phyloP scores from a whole-genome alignment of 2,888 invertebrate species.

The Protula sp. region DNA sequence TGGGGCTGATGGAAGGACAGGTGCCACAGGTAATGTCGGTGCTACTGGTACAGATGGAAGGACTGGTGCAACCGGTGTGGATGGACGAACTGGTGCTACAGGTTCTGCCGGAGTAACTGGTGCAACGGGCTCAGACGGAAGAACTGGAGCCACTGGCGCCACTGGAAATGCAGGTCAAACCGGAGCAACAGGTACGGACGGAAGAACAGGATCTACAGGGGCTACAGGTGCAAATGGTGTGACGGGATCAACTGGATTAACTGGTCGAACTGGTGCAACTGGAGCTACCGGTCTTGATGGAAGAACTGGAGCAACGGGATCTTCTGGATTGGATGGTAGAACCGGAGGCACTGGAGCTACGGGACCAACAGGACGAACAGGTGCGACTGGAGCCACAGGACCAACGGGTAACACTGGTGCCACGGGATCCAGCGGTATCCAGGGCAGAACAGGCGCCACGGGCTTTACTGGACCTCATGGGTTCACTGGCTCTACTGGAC shows the following conservation, averaged over 20 bases:
- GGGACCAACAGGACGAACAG: neutral
- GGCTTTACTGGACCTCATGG: neutral
- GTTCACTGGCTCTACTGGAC: neutral
- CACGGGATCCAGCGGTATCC: neutral
- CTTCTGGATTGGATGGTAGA: neutral
- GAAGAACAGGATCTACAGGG: neutral
- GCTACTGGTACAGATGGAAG: conserved; percentile 3
- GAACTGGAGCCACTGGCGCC: neutral
- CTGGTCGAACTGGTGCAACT: neutral
- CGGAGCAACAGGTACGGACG: neutral
- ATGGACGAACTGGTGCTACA: conserved; percentile 4
- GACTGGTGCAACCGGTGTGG: conserved; percentile 8
- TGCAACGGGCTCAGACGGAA: neutral
- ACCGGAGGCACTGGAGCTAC: neutral
- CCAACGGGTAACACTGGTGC: neutral
- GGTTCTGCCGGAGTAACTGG: neutral
- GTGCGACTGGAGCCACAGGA: neutral
- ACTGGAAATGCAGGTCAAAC: neutral
- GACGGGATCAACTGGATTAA: neutral
- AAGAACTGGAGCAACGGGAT: conserved; percentile 1
- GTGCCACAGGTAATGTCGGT: conserved; percentile 14
- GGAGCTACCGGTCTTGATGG: conserved; percentile 3
- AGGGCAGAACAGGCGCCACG: neutral
- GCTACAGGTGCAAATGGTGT: neutral
- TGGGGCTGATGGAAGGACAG: conserved; percentile 17